A percentile compares a stretch with the other conserved stretches of the same genome.
Conservation (phyloP, 2,888 invertebrate species). For the Ormia ochracea region DNA sequence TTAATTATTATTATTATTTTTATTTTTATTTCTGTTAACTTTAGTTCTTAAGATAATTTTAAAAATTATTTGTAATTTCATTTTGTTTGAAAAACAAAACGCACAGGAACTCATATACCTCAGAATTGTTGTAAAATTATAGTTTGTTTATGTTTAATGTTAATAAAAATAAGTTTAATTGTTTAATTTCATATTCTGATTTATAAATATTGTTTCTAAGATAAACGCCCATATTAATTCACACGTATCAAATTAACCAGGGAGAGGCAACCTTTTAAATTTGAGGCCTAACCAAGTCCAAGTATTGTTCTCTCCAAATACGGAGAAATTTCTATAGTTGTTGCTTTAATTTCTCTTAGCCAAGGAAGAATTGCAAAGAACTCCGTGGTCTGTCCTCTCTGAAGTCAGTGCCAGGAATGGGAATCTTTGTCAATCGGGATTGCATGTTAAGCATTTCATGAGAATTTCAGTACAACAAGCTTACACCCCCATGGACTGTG, state of each 20-base stretch:
- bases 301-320: no score
- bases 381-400: no score
- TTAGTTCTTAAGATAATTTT: slow-evolving; percentile 50
- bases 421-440: no score
- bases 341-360: no score
- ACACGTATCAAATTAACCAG: neutral
- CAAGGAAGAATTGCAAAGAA: no score
- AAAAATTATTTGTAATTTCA: slow-evolving; percentile 12
- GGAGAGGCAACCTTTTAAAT: neutral
- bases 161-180: slow-evolving; percentile 33
- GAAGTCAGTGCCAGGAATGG: no score
- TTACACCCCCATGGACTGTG: no score
- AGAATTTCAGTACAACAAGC: no score
- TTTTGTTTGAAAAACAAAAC: slow-evolving; percentile 64
- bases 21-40: slow-evolving; percentile 35
- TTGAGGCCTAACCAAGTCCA: neutral
- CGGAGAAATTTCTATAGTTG: no score
- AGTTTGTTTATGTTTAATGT: slow-evolving; percentile 50
- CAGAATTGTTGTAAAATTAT: slow-evolving; percentile 66
- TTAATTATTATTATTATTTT: slow-evolving; percentile 41
- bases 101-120: slow-evolving; percentile 77
- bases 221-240: neutral
- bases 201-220: no score
- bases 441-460: no score
- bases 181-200: slow-evolving; percentile 33